Conservation (phyloP, 2,113 vertebrate species). For the Cyprinodon brontotheroides region DNA sequence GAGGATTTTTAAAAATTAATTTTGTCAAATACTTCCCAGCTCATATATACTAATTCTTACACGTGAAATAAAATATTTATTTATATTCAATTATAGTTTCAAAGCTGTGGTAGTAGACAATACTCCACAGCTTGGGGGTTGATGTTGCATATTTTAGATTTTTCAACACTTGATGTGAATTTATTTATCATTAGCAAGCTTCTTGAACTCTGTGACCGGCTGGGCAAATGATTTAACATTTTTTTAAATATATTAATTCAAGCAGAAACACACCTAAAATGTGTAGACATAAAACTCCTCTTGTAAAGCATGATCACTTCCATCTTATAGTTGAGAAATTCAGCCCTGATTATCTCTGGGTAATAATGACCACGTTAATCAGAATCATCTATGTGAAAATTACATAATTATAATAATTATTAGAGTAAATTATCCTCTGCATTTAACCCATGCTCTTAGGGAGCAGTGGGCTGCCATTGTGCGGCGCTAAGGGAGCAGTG, state of each 20-base stretch:
- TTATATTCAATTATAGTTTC: background rate
- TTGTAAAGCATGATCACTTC: no score
- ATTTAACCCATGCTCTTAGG: no score
- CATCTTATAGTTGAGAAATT: no score
- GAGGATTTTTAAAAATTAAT: background rate
- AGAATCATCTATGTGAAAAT: no score
- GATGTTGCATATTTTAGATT: background rate
- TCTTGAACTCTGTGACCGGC: background rate
- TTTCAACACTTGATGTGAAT: background rate
- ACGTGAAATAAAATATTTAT: background rate
- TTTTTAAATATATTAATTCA: background rate
- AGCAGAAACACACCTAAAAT: no score
- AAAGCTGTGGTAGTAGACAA: background rate
- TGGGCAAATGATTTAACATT: background rate
- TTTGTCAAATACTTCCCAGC: background rate
- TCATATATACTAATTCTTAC: background rate
- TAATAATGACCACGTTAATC: no score
- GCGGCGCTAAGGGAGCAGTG: no score
- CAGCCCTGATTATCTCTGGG: no score
- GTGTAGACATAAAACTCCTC: no score
- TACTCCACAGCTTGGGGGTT: background rate
- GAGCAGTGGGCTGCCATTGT: no score
- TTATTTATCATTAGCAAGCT: background rate
- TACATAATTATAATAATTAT: no score
- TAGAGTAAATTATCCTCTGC: no score